Evolutionary conservation across 2,113 vertebrate species (phyloP).

Genomic region (Dasyurus viverrinus): DNA sequence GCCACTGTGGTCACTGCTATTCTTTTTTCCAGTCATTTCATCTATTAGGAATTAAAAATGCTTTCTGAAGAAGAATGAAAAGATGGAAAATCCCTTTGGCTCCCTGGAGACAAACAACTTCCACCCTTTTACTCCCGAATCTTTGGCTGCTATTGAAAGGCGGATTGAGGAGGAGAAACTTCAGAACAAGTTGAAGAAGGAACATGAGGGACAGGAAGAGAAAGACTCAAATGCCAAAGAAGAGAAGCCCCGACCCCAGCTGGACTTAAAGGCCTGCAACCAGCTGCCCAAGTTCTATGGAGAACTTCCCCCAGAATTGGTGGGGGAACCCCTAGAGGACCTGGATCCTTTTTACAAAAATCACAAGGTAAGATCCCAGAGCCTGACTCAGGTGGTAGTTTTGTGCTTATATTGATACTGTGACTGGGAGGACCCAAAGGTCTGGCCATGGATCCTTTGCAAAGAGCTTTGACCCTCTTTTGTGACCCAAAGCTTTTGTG

Average conservation of each 20-base stretch:
- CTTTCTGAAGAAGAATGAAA: slow-evolving; percentile 91
- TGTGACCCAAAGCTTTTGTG: slow-evolving; percentile 5
- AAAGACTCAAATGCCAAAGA: slow-evolving; percentile 73
- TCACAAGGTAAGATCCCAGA: slow-evolving; percentile 69
- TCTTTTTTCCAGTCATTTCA: slow-evolving; percentile 39
- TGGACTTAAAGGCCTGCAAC: slow-evolving; percentile 93
- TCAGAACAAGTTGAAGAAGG: slow-evolving; percentile 83
- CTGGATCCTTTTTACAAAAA: slow-evolving; percentile 94
- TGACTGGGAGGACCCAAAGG: too few relatives aligned
- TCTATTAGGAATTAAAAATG: slow-evolving; percentile 82
- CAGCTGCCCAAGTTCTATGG: slow-evolving; percentile 94
- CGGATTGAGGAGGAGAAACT: slow-evolving; percentile 84
- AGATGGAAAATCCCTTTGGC: slow-evolving; percentile 93
- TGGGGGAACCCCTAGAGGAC: slow-evolving; percentile 95
- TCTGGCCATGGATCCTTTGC: not conserved
- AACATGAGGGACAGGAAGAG: slow-evolving; percentile 40
- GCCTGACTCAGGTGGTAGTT: not conserved
- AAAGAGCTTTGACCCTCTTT: not conserved
- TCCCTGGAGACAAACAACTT: slow-evolving; percentile 91
- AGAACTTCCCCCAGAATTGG: slow-evolving; percentile 90
- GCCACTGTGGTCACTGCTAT: not conserved
- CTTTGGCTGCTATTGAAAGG: slow-evolving; percentile 92
- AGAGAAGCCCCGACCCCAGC: slow-evolving; percentile 85
- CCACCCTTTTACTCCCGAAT: slow-evolving; percentile 92
- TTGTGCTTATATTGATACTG: not conserved